Conservation (phyloP, 2,888 invertebrate species). For the Archips xylosteana region DNA sequence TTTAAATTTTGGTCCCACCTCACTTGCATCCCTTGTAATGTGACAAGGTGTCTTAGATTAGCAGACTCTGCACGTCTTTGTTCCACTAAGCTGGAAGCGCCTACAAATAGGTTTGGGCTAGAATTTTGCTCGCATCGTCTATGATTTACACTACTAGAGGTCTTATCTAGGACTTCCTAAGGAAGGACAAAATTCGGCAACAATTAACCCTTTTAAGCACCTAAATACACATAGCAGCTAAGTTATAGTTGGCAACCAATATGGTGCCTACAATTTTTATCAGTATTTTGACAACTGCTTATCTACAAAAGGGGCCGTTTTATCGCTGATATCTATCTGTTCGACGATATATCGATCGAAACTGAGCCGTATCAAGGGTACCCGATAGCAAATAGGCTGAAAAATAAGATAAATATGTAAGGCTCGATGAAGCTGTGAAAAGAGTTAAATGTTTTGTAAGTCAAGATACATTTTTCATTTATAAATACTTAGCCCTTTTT, state of each 20-base stretch:
- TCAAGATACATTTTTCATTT: background rate
- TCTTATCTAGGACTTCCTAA: too few species aligned
- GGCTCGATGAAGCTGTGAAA: background rate
- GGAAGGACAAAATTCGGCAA: too few species aligned
- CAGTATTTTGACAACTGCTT: conserved; percentile 24
- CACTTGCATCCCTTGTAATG: background rate
- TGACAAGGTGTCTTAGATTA: too few species aligned
- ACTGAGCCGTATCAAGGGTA: conserved; percentile 25
- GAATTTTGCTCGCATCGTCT: too few species aligned
- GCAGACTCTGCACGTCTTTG: too few species aligned
- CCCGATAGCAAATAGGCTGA: conserved; percentile 14
- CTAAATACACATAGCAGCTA: background rate
- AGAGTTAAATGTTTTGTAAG: background rate
- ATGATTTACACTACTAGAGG: too few species aligned
- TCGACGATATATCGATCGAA: conserved; percentile 6
- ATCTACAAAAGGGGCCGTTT: conserved; percentile 30
- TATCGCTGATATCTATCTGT: conserved; percentile 1
- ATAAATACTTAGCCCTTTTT: background rate
- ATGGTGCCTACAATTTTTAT: background rate
- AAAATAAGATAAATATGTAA: conserved; percentile 11
- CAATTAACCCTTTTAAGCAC: too few species aligned
- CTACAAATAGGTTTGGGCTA: too few species aligned
- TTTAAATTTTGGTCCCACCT: background rate
- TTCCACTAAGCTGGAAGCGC: too few species aligned
- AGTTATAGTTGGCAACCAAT: background rate